Base-by-base conservation (phyloP, 2,888 invertebrate species). In the Pasiphila rectangulata region DNA sequence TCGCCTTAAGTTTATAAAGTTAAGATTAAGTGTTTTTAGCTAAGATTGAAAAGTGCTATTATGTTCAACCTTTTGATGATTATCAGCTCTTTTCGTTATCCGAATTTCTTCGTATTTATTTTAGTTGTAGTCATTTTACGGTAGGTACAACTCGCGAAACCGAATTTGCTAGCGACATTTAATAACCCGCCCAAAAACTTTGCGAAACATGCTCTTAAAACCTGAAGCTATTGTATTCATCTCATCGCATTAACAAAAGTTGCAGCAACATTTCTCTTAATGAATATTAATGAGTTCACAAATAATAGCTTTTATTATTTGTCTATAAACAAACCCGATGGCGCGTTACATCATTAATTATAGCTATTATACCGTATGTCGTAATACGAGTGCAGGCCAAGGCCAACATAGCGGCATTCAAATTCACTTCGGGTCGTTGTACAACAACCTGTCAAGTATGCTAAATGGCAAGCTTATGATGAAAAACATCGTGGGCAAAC, bases 331-430 rank as follows among this genome's bases (percentile, higher is more conserved):
- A 45, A 57, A 55, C 55, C 37, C 29, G 37, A 50, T 55, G 46
- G 46, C 51, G 24, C 20, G 56, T 67, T 65, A 54, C 64, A 43
- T 43, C 57, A 66, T 51, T 59, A 65, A 59, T 57, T 51, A 53
- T 56, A 50, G 46, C 30, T 51, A 52, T 55, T 46, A 59, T 48
- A 46, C 51, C 50, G 41, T 45, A 51, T 59, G 57, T 54, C 56
- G 51, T 53, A 56, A 50, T 30, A 41, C 36, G 32, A 24, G 34
- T 44, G 40, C 46, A 43, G 54, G 60, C 55, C 62, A 62, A 62
- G 59, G 60, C 54, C 55, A 50, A 17, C 15, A 50, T 53, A 56
- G 47, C 48, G 48, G 37, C 39, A 51, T 51, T 51, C 53, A 54
- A 54, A 54, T 49, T 41, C 32, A 51, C 37, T 35, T 46, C 47